Evolutionary conservation across 1,140 invertebrate species (phyloP).

Genomic region (Neodiprion fabricii): DNA sequence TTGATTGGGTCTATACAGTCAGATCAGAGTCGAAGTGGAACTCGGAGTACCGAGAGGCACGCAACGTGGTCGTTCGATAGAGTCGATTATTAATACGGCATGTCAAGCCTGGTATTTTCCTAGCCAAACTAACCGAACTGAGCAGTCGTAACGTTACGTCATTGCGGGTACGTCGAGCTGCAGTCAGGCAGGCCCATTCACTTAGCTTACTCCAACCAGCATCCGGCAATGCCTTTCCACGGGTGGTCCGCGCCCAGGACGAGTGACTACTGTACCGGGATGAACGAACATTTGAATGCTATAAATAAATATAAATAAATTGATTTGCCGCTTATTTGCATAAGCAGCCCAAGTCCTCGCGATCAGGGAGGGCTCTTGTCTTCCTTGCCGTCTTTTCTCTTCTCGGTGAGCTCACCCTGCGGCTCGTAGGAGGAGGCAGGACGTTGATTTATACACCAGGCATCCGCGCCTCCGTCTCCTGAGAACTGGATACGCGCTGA

Average conservation of each 20-base stretch:
- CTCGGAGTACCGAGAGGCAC: neutral
- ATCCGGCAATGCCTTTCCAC: neutral
- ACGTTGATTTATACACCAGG: slow-evolving; percentile 4
- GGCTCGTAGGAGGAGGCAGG: neutral
- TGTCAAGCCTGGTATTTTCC: neutral
- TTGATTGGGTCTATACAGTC: neutral
- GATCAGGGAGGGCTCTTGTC: slow-evolving; percentile 4
- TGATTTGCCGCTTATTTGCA: slow-evolving; percentile 3
- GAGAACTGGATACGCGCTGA: neutral
- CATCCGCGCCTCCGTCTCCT: neutral
- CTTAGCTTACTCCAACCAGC: neutral
- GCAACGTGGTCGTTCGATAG: neutral
- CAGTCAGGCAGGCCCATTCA: neutral
- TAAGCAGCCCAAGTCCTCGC: neutral
- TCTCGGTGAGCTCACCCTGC: neutral
- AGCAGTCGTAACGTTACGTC: neutral
- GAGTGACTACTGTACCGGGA: neutral
- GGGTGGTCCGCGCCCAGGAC: neutral
- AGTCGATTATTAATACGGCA: neutral
- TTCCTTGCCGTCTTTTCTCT: neutral
- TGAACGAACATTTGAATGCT: slow-evolving; percentile 3
- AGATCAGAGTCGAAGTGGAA: neutral
- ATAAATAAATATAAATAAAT: slow-evolving; percentile 8
- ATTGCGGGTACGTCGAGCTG: neutral
- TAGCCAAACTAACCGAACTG: neutral